Evolutionary conservation across 2,797 vertebrate genomes (phyloP).

Genomic region (Megalops cyprinoides): DNA sequence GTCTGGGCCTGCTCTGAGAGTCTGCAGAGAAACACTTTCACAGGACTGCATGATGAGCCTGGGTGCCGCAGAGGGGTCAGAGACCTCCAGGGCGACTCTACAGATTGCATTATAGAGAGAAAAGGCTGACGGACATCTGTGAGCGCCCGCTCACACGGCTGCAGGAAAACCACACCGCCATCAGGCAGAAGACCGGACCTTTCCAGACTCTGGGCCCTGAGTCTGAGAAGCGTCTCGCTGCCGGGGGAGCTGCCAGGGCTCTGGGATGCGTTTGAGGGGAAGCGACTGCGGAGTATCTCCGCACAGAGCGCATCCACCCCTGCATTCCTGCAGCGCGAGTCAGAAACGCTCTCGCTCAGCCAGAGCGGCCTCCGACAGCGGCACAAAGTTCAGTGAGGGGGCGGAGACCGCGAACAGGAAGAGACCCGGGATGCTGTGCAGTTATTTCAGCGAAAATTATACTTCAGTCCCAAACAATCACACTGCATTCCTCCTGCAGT

Average conservation of each 20-base stretch:
- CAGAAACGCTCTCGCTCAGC: neutral
- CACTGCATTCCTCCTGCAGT: too few relatives aligned
- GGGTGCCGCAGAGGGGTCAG: neutral
- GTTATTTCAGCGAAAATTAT: too few relatives aligned
- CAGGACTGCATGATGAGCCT: too few relatives aligned
- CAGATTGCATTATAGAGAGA: neutral
- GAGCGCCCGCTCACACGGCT: neutral
- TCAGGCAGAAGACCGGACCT: too few relatives aligned
- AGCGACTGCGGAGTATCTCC: neutral
- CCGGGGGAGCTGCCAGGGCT: neutral
- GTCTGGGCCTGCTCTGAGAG: too few relatives aligned
- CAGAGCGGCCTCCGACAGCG: neutral
- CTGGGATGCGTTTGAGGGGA: neutral
- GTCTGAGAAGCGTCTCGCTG: neutral
- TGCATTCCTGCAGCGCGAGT: constrained; percentile 14
- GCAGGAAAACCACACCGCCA: neutral
- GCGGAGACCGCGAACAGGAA: neutral
- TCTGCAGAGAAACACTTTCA: too few relatives aligned
- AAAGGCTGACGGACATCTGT: neutral
- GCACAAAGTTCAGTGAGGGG: neutral
- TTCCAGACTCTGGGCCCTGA: too few relatives aligned
- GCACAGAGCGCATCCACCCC: neutral
- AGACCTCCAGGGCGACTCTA: neutral
- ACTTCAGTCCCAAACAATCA: too few relatives aligned
- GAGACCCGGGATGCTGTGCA: neutral